A percentile compares a stretch with the other conserved stretches of the same genome.
Conservation (phyloP, 2,113 vertebrate genomes). For the Poicephalus meyeri region DNA sequence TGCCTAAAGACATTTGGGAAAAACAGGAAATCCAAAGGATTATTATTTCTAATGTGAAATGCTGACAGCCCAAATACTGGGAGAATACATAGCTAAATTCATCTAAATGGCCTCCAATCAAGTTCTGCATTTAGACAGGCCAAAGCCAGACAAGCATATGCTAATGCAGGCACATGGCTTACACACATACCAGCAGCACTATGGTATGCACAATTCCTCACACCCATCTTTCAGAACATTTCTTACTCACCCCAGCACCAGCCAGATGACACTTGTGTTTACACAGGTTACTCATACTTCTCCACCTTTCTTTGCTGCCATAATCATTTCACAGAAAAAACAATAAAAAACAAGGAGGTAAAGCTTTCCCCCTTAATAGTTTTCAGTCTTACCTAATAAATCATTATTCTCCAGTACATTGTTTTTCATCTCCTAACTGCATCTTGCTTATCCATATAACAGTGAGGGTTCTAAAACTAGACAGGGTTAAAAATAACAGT, state of each 20-base stretch:
- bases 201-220: not conserved
- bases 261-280: not conserved
- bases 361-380: not conserved
- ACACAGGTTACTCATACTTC: constrained; percentile 22
- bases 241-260: not conserved
- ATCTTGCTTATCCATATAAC: not conserved
- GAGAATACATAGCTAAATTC: not conserved
- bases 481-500: not conserved
- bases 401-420: not conserved
- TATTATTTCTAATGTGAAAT: not conserved
- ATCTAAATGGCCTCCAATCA: fast-evolving
- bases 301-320: constrained; percentile 8
- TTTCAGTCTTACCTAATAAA: not conserved
- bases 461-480: not conserved
- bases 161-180: not conserved
- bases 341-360: not conserved
- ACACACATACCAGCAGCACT: not conserved
- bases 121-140: not conserved
- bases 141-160: not conserved
- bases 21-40: not conserved
- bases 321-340: not conserved
- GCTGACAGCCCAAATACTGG: not conserved
- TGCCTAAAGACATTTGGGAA: not conserved
- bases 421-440: not conserved
- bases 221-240: not conserved